These are phyloP conservation scores for Erythrolamprus reginae DNA, from an alignment of 2,113 vertebrate species.

Conservation along the genomic window DNA sequence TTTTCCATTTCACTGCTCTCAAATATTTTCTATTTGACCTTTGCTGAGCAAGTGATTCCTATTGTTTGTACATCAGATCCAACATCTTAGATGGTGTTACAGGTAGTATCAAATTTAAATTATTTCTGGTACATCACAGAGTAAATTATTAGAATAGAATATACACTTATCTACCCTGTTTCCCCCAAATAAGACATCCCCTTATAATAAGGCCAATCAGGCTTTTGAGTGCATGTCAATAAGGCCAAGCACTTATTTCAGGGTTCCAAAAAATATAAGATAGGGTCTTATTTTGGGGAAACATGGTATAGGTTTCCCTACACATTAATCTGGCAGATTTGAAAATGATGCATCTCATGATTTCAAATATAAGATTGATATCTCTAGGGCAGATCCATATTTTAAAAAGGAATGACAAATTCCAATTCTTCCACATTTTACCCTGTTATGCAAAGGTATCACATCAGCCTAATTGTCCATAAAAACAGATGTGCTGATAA, in stretches of 20 bases:
- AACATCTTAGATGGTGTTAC: neutral
- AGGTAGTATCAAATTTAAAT: neutral
- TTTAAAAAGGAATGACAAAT: neutral
- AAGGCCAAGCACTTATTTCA: too few species aligned
- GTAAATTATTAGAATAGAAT: too few species aligned
- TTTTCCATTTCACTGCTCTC: neutral
- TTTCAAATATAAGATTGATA: neutral
- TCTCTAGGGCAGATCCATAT: neutral
- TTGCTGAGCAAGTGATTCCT: neutral
- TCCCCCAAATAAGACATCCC: too few species aligned
- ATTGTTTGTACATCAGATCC: neutral
- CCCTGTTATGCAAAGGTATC: neutral
- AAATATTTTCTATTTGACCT: neutral
- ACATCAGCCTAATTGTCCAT: neutral
- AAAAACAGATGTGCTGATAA: neutral
- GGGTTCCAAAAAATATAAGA: too few species aligned
- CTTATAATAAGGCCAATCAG: too few species aligned
- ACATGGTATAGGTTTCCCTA: neutral
- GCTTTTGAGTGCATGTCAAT: too few species aligned
- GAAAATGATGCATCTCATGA: neutral
- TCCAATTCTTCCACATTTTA: neutral
- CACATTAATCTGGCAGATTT: neutral
- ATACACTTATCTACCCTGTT: neutral
- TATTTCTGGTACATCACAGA: neutral
- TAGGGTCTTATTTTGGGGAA: too few species aligned